Conservation (phyloP, 2,113 vertebrate genomes). For the Seriola quinqueradiata region DNA sequence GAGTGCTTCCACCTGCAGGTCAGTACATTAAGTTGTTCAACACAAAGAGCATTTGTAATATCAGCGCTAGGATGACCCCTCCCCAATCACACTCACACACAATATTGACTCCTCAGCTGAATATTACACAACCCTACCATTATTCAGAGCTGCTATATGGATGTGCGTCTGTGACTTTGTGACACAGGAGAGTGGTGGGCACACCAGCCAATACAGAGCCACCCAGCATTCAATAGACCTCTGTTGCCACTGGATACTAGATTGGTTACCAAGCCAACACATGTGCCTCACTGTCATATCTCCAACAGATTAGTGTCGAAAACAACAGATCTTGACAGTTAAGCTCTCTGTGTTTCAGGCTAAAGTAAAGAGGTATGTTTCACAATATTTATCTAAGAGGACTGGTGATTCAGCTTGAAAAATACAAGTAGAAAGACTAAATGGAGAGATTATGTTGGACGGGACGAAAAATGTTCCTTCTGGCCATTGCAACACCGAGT, state of each 20-base stretch:
- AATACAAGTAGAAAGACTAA: slow-evolving; percentile 6
- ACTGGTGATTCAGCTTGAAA: slow-evolving; percentile 13
- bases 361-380: slow-evolving; percentile 20
- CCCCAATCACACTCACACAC: slow-evolving; percentile 36
- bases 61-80: slow-evolving; percentile 51
- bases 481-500: slow-evolving; percentile 39
- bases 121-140: slow-evolving; percentile 56
- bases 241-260: slow-evolving; percentile 86
- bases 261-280: slow-evolving; percentile 85
- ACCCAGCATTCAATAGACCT: slow-evolving; percentile 81
- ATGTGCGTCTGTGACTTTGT: slow-evolving; percentile 74
- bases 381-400: slow-evolving; percentile 5
- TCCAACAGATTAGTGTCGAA: slow-evolving; percentile 71
- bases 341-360: slow-evolving; percentile 39
- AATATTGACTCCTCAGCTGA: slow-evolving; percentile 50
- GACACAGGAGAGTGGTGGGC: slow-evolving; percentile 78
- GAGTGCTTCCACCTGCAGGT: slow-evolving; percentile 69
- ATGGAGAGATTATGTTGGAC: slow-evolving; percentile 46
- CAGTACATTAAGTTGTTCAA: slow-evolving; percentile 65
- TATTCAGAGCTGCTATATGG: slow-evolving; percentile 59
- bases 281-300: slow-evolving; percentile 81
- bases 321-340: slow-evolving; percentile 70
- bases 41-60: slow-evolving; percentile 66
- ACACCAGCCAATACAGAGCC: slow-evolving; percentile 77
- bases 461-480: slow-evolving; percentile 23